Evolutionary conservation across 2,113 vertebrate species (phyloP), one percentile per base, ranked within the genome.

Genomic region (Polypterus bichir): DNA sequence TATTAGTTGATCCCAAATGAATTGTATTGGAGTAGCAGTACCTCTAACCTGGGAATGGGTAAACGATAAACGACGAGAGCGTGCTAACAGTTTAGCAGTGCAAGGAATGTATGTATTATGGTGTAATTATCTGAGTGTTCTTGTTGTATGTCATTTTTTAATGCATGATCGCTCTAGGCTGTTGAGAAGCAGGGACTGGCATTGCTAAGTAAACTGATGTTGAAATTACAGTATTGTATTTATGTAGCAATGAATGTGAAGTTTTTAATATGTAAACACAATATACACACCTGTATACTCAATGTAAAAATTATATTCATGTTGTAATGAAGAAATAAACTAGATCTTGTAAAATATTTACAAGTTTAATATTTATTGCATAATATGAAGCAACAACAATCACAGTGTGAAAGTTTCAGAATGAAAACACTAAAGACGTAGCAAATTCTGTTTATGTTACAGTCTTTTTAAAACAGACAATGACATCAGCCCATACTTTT

Each of bases 301-400:
- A 51, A 6, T 7, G 6, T 7, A 6, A 51, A 6, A 51, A 7
- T 79, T 75, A 77, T 83, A 78, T 68, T 69, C 71, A 62, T 73
- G 79, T 81, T 82, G 78, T 80, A 75, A 79, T 77, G 76, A 77
- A 66, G 69, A 77, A 83, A 83, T 81, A 78, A 82, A 74, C 69
- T 75, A 66, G 70, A 72, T 80, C 70, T 69, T 75, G 64, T 69
- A 62, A 65, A 61, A 62, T 3, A n/a, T 47, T 44, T 57, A 47
- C 44, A 3, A 47, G 45, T 59, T 59, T 59, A 46, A 59, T 59
- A 46, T 27, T 27, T 27, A 27, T 27, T 27, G 27, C 27, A 27
- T 27, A 27, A 27, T 27, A 27, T 2, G 27, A 27, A 27, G 27
- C 27, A 27, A 27, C 27, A 27, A 27, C 27, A 27, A 27, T 27